Percentiles rank a stretch among this genome's conserved stretches.
These are phyloP conservation scores for Mya arenaria DNA, from an alignment of 1,140 invertebrate species.

Conservation along the genomic window DNA sequence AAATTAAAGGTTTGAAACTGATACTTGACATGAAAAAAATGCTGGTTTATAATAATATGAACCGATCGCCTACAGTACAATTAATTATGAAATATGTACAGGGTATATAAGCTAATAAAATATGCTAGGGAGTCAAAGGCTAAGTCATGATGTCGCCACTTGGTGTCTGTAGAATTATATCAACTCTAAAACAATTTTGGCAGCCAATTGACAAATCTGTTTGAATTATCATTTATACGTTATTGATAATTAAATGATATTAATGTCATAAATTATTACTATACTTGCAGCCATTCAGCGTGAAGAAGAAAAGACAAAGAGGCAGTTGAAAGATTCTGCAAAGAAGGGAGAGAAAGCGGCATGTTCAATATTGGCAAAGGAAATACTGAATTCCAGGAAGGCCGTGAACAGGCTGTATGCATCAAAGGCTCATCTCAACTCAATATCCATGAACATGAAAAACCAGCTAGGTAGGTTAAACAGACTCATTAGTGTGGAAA, in stretches of 20 bases:
- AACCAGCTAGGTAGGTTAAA: slow-evolving; percentile 95
- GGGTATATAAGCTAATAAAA: not conserved
- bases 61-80: not conserved
- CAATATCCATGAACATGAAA: slow-evolving; percentile 98
- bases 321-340: slow-evolving; percentile 96
- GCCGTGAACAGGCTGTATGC: slow-evolving; percentile 95
- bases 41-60: not conserved
- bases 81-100: not conserved
- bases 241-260: not conserved
- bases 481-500: no score
- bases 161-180: not conserved
- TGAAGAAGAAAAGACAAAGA: slow-evolving; percentile 98
- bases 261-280: not conserved
- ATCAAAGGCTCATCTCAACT: slow-evolving; percentile 98
- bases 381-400: slow-evolving; percentile 95
- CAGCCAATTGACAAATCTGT: not conserved
- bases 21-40: not conserved
- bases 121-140: not conserved
- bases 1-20: slow-evolving; percentile 89
- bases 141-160: not conserved
- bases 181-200: no score
- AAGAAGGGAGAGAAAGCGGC: slow-evolving; percentile 98
- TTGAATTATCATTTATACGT: not conserved
- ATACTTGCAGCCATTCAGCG: slow-evolving; percentile 90
- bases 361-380: slow-evolving; percentile 97